These are phyloP conservation scores for Drosophila carrolli DNA, from an alignment of 1,140 invertebrate species.

Conservation along the genomic window DNA sequence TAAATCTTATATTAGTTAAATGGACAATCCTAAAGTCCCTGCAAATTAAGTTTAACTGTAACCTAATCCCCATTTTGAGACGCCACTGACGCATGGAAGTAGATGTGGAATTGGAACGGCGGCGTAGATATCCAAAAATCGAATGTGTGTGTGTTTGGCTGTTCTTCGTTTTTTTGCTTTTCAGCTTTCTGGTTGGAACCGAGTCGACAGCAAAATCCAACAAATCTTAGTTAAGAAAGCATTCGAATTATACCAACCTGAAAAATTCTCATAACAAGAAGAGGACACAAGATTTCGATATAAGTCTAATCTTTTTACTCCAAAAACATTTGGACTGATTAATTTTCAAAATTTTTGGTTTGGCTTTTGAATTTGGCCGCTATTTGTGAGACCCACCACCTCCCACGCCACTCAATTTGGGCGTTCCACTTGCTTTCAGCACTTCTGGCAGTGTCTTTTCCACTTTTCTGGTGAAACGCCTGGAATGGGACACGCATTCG, in stretches of 20 bases:
- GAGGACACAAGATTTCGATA: no score
- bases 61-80: background rate
- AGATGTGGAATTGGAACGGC: constrained; percentile 38
- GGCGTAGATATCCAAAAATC: constrained; percentile 38
- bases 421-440: no score
- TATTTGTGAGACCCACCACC: constrained; percentile 14
- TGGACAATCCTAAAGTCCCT: no score
- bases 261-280: background rate
- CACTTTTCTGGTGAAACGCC: constrained; percentile 10
- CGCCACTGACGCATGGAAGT: constrained; percentile 26
- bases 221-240: constrained; percentile 2
- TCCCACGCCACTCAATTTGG: background rate
- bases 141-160: constrained; percentile 4
- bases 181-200: constrained; percentile 1
- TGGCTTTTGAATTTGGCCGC: no score
- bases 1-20: no score
- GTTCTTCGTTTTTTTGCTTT: background rate
- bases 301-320: no score
- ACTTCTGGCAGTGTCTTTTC: no score
- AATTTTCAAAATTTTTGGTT: no score
- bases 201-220: constrained; percentile 9
- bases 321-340: no score
- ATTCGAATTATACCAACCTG: background rate
- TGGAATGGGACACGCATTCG: constrained; percentile 45
- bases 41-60: no score